These are phyloP conservation scores for Hirundo rustica DNA, from an alignment of 2,797 vertebrate genomes.

Conservation along the genomic window DNA sequence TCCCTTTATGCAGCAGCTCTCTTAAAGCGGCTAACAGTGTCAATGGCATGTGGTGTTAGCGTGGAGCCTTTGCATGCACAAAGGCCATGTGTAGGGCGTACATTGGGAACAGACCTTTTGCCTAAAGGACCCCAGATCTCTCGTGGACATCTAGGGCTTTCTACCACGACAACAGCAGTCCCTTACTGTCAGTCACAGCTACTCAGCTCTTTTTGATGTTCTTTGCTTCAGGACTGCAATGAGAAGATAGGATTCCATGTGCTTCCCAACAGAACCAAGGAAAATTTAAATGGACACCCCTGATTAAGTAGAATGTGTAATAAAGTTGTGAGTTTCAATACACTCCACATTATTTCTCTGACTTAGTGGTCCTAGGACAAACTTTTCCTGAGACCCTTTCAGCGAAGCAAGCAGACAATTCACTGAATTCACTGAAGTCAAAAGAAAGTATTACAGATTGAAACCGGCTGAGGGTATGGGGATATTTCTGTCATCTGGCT, in stretches of 20 bases:
- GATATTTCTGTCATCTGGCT: background rate
- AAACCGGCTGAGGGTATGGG: background rate
- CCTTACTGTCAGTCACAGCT: background rate
- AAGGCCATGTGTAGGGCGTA: background rate
- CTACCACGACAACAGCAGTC: background rate
- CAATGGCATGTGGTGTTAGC: background rate
- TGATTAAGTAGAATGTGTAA: background rate
- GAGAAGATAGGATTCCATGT: background rate
- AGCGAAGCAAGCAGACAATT: background rate
- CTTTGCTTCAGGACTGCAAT: background rate
- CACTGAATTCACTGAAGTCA: background rate
- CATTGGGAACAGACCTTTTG: background rate
- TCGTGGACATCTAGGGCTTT: background rate
- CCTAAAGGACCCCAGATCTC: background rate
- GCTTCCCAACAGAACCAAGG: background rate
- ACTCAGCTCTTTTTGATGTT: background rate
- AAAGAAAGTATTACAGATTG: background rate
- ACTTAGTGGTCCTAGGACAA: background rate
- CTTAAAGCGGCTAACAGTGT: background rate
- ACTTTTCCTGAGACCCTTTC: background rate
- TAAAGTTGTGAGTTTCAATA: background rate
- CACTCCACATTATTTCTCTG: background rate
- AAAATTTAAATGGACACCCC: background rate
- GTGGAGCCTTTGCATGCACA: background rate
- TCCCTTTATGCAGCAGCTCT: background rate